A percentile compares a stretch with the other conserved stretches of the same genome.
Conservation (phyloP, 2,888 invertebrate species). For the Linnaemya vulpina region DNA sequence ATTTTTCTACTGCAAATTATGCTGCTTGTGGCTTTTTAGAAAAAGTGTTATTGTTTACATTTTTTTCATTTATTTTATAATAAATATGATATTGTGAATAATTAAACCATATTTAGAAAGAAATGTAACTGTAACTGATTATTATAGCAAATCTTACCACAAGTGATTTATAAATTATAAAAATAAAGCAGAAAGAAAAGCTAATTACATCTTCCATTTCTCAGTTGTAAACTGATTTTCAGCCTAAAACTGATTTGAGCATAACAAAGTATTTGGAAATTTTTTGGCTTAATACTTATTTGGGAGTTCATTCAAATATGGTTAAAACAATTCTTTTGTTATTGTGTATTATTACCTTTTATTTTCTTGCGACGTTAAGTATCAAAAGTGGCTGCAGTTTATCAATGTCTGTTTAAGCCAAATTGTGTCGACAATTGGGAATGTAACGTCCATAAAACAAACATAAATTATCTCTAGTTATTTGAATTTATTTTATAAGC, state of each 20-base stretch:
- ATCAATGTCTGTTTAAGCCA: neutral
- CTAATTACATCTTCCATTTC: neutral
- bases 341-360: neutral
- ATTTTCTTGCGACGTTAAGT: neutral
- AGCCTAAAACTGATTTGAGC: neutral
- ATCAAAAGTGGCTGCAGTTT: neutral
- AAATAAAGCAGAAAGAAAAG: neutral
- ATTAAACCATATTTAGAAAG: constrained; percentile 4
- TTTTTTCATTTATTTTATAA: neutral
- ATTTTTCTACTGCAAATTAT: too few relatives aligned
- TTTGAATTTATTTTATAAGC: neutral
- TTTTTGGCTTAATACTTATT: neutral
- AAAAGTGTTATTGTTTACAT: neutral
- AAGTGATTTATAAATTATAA: neutral
- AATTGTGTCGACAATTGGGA: neutral
- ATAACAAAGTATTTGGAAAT: neutral
- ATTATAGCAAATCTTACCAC: neutral
- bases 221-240: too few relatives aligned
- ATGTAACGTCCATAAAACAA: neutral
- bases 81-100: neutral
- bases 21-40: neutral
- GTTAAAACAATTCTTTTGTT: neutral
- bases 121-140: neutral
- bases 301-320: neutral
- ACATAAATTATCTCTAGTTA: neutral